These are phyloP conservation scores for Calameuta idolon DNA, from an alignment of 2,888 invertebrate genomes.

Conservation along the genomic window DNA sequence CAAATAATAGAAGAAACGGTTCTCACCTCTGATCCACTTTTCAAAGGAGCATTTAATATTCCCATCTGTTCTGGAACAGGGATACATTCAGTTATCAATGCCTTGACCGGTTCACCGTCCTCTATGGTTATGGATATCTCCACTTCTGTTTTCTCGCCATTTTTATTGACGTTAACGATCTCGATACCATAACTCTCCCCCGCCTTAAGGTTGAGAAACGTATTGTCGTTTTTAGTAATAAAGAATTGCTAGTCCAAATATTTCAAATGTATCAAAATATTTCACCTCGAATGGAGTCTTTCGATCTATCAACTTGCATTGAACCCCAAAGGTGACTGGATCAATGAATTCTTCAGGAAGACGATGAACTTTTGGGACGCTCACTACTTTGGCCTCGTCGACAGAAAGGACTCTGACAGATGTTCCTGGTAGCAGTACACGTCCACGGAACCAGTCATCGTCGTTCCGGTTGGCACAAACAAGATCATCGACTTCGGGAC, in stretches of 20 bases:
- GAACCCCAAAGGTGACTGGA: conserved; percentile 39
- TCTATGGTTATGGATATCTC: conserved; percentile 7
- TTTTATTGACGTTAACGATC: not conserved
- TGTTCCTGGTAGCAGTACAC: conserved; percentile 37
- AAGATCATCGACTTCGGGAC: conserved; percentile 45
- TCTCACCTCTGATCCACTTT: conserved; percentile 45
- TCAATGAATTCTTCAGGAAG: conserved; percentile 35
- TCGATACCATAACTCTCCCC: not conserved
- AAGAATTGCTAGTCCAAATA: not conserved
- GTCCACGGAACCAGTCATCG: conserved; percentile 55
- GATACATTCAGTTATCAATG: conserved; percentile 43
- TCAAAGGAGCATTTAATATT: conserved; percentile 38
- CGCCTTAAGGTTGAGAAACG: not conserved
- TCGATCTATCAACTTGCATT: conserved; percentile 31
- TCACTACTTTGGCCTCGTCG: conserved; percentile 47
- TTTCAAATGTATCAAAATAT: not conserved
- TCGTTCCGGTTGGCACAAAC: conserved; percentile 43
- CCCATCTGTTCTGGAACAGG: conserved; percentile 46
- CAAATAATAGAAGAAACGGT: not conserved
- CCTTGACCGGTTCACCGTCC: conserved; percentile 12
- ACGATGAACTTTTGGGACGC: conserved; percentile 34
- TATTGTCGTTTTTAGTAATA: not conserved
- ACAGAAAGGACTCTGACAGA: conserved; percentile 41
- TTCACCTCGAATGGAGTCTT: conserved; percentile 24
- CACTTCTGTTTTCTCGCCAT: conserved; percentile 3